A percentile compares a stretch with the other conserved stretches of the same genome.
Conservation (phyloP, 1,140 invertebrate genomes). For the Linepithema humile region DNA sequence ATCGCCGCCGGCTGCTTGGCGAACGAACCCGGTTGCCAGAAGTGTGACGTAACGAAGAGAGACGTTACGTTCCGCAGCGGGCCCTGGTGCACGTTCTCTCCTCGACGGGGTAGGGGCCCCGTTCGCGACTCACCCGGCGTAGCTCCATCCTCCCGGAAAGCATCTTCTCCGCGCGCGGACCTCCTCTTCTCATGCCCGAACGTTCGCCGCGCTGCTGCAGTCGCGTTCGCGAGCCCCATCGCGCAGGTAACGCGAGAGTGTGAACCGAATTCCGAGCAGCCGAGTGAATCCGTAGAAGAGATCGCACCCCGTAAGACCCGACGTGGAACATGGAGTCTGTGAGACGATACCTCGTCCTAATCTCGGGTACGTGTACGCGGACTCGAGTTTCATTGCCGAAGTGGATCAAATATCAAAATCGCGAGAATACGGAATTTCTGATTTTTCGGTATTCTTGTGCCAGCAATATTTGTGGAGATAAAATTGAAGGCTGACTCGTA, state of each 20-base stretch:
- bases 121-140: not conserved
- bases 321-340: slow-evolving; percentile 42
- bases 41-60: slow-evolving; percentile 62
- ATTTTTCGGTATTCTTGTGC: no score
- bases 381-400: not conserved
- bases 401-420: not conserved
- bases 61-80: slow-evolving; percentile 59
- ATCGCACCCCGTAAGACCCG: not conserved
- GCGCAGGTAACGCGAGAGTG: slow-evolving; percentile 68
- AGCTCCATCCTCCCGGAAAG: slow-evolving; percentile 61
- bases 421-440: no score
- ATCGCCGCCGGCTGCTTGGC: slow-evolving; percentile 25
- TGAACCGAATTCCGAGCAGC: slow-evolving; percentile 3
- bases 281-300: slow-evolving; percentile 2
- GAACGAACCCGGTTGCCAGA: slow-evolving; percentile 39
- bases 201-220: slow-evolving; percentile 52
- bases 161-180: slow-evolving; percentile 38
- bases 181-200: slow-evolving; percentile 58
- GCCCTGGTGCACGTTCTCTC: slow-evolving; percentile 27
- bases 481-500: not conserved
- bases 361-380: slow-evolving; percentile 60
- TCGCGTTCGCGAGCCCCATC: slow-evolving; percentile 61
- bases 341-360: slow-evolving; percentile 19
- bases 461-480: not conserved
- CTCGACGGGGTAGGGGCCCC: slow-evolving; percentile 19